phyloP scores from a whole-genome alignment of 1,140 invertebrate genomes.

The Apocrypta bakeri region DNA sequence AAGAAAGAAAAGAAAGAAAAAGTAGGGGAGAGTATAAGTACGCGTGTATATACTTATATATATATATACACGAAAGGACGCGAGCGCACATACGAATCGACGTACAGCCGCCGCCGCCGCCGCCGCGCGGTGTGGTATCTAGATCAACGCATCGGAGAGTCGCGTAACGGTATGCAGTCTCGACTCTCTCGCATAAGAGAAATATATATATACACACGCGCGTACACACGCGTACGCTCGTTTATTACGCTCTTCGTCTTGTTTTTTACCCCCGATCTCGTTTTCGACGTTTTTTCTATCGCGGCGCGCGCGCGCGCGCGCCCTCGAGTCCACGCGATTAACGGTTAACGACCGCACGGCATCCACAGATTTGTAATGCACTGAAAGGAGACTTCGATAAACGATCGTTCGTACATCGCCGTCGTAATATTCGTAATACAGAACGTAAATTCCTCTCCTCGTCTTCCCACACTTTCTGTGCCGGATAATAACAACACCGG shows the following conservation, averaged over 20 bases:
- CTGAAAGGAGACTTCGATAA: too few relatives aligned
- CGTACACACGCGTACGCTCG: not conserved
- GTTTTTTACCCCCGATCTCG: not conserved
- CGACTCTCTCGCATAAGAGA: not conserved
- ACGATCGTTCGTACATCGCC: not conserved
- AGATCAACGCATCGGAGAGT: slow-evolving; percentile 37
- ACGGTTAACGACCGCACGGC: not conserved
- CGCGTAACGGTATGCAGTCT: slow-evolving; percentile 14
- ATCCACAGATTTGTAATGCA: too few relatives aligned
- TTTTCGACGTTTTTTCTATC: slow-evolving; percentile 9
- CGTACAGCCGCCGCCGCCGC: not conserved
- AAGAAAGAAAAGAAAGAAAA: not conserved
- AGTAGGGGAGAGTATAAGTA: slow-evolving; percentile 1
- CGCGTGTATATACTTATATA: not conserved
- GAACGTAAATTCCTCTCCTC: too few relatives aligned
- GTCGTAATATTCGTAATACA: too few relatives aligned
- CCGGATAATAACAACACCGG: not conserved
- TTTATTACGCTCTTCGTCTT: not conserved
- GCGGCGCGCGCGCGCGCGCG: too few relatives aligned
- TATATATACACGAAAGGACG: not conserved
- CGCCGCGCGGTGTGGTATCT: slow-evolving; percentile 24
- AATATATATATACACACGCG: not conserved
- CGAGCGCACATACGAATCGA: not conserved
- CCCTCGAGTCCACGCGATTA: too few relatives aligned
- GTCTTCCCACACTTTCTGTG: not conserved